A percentile compares a stretch with the other conserved stretches of the same genome.
phyloP scores from a whole-genome alignment of 2,888 invertebrate species.

The Drosophila koepferae region DNA sequence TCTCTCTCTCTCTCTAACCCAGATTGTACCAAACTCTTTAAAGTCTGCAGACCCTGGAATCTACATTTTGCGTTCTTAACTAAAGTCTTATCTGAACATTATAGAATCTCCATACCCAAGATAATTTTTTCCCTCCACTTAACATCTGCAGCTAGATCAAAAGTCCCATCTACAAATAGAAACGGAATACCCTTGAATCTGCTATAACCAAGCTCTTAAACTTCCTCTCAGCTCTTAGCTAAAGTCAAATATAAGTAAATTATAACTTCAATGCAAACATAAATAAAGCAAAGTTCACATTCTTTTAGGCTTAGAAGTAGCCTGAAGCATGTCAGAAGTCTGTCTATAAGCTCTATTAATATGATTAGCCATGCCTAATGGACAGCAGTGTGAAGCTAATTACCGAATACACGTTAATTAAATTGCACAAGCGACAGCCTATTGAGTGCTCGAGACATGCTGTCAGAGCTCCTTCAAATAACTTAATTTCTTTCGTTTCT shows the following conservation, averaged over 20 bases:
- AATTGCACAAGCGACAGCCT: conserved; percentile 33
- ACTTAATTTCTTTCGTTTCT: not conserved
- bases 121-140: no score
- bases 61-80: no score
- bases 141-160: no score
- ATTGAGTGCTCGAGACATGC: conserved; percentile 12
- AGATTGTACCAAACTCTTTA: no score
- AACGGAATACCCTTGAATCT: not conserved
- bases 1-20: no score
- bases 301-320: not conserved
- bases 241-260: not conserved
- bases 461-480: conserved; percentile 21
- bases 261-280: not conserved
- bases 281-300: not conserved
- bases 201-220: not conserved
- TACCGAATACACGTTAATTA: conserved; percentile 45
- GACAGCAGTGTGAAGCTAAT: conserved; percentile 24
- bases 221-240: not conserved
- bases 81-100: no score
- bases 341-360: conserved; percentile 16
- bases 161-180: no score
- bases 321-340: not conserved
- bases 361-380: conserved; percentile 39
- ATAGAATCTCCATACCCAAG: no score
- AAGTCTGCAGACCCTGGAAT: no score